Conservation (phyloP, 2,113 vertebrate genomes). For the Protobothrops flavoviridis region DNA sequence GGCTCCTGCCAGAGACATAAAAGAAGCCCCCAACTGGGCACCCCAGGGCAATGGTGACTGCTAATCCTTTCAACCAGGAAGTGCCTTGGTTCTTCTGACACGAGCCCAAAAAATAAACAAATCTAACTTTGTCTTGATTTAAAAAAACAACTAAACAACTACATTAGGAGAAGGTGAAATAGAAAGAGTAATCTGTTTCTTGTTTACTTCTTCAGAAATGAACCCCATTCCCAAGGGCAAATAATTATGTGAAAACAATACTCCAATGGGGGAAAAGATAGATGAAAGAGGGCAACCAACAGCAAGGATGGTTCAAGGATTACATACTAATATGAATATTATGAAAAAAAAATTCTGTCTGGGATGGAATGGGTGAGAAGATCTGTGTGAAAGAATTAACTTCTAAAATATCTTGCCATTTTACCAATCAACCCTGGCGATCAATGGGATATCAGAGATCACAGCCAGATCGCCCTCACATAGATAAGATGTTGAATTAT, state of each 20-base stretch:
- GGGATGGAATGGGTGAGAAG: neutral
- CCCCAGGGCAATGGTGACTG: neutral
- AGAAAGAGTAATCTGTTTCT: neutral
- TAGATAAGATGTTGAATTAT: neutral
- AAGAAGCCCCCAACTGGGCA: neutral
- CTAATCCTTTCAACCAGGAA: neutral
- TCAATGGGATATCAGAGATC: too few relatives aligned
- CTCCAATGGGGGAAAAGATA: neutral
- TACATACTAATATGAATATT: neutral
- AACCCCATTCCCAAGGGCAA: neutral
- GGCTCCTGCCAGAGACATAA: too few relatives aligned
- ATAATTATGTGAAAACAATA: neutral
- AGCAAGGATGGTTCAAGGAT: neutral
- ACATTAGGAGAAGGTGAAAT: neutral
- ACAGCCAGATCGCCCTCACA: neutral
- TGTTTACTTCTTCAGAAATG: neutral
- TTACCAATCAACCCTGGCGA: too few relatives aligned
- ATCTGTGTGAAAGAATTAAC: neutral
- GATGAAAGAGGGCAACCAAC: neutral
- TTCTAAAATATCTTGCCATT: neutral
- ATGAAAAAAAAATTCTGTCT: neutral
- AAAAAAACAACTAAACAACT: neutral
- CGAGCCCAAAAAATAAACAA: neutral
- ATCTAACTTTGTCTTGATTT: neutral
- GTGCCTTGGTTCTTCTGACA: neutral